Evolutionary conservation across 2,797 vertebrate species (phyloP).

Genomic region (Hephaestus fuliginosus): DNA sequence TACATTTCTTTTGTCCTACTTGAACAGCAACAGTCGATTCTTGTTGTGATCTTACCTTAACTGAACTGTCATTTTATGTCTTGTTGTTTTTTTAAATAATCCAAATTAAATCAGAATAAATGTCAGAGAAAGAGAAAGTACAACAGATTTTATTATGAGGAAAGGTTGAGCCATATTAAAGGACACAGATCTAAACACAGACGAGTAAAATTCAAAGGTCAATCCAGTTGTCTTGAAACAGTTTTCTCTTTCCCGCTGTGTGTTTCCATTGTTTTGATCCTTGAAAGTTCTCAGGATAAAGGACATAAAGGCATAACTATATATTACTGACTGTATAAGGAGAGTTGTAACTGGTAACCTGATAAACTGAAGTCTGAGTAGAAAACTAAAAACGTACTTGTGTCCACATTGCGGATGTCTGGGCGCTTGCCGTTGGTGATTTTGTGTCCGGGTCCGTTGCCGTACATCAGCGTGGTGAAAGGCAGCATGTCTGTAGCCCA

Average conservation of each 20-base stretch:
- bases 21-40: neutral
- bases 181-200: slow-evolving; percentile 14
- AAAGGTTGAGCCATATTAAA: slow-evolving; percentile 30
- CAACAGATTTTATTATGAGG: slow-evolving; percentile 25
- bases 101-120: slow-evolving; percentile 32
- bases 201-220: slow-evolving; percentile 30
- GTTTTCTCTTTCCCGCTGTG: neutral
- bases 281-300: neutral
- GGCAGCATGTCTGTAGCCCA: slow-evolving; percentile 81
- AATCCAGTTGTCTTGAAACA: neutral
- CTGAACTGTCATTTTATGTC: slow-evolving; percentile 5
- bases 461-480: slow-evolving; percentile 86
- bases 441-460: slow-evolving; percentile 85
- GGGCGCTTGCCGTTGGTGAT: slow-evolving; percentile 76
- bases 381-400: slow-evolving; percentile 72
- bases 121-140: slow-evolving; percentile 17
- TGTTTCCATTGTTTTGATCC: neutral
- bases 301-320: neutral
- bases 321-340: neutral
- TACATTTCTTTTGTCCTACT: neutral
- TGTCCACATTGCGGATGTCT: slow-evolving; percentile 81
- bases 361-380: neutral
- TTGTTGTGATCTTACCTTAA: neutral
- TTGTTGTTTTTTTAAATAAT: neutral
- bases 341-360: neutral